Evolutionary conservation across 2,888 invertebrate species (phyloP).

Genomic region (Acronicta psi): DNA sequence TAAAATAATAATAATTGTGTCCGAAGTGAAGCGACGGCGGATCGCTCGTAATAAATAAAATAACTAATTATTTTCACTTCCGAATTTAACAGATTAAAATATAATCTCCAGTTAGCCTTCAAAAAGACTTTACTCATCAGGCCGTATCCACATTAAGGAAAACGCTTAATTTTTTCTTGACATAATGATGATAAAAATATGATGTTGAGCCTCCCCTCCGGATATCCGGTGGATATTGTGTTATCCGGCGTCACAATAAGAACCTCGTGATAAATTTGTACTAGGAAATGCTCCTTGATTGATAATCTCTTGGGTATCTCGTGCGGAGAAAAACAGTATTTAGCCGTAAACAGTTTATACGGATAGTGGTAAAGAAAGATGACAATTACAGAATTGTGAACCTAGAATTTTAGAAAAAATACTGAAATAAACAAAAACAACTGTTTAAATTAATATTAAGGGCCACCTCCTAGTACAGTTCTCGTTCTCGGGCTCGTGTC

Average conservation of each 20-base stretch:
- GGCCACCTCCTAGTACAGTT: too few species aligned
- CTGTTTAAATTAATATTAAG: too few species aligned
- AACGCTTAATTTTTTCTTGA: slow-evolving; percentile 73
- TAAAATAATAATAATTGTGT: too few species aligned
- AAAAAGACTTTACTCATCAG: neutral
- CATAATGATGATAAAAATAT: slow-evolving; percentile 89
- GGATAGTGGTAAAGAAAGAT: neutral
- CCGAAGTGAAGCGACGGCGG: too few species aligned
- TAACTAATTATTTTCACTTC: too few species aligned
- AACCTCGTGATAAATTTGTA: slow-evolving; percentile 86
- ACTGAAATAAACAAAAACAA: too few species aligned
- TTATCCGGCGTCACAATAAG: slow-evolving; percentile 86
- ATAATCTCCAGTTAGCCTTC: too few species aligned
- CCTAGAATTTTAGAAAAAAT: too few species aligned
- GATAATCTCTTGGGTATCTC: slow-evolving; percentile 71
- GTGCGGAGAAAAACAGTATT: slow-evolving; percentile 31
- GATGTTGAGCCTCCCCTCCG: slow-evolving; percentile 86
- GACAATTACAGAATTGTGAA: too few species aligned
- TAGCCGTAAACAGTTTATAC: slow-evolving; percentile 15
- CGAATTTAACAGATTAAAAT: too few species aligned
- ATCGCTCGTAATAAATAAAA: too few species aligned
- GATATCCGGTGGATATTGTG: slow-evolving; percentile 88
- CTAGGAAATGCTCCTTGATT: slow-evolving; percentile 84
- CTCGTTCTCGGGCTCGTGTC: too few species aligned
- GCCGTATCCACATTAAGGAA: slow-evolving; percentile 57